Evolutionary conservation across 2,888 invertebrate genomes (phyloP).

Genomic region (Lochmaea capreae): DNA sequence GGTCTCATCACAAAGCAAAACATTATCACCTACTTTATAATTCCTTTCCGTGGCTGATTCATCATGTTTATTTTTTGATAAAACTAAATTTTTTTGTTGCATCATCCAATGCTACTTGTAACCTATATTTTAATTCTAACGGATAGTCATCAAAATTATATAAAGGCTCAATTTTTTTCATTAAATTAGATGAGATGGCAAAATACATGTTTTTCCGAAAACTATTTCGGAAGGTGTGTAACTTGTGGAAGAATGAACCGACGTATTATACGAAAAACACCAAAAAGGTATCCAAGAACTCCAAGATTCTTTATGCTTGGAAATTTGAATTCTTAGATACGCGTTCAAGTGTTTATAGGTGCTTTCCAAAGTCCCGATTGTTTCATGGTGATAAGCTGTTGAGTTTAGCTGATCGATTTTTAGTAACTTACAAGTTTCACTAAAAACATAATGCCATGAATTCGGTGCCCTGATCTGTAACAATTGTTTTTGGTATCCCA

Average conservation of each 20-base stretch:
- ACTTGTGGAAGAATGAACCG: constrained; percentile 26
- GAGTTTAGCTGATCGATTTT: too few relatives aligned
- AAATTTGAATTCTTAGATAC: constrained; percentile 36
- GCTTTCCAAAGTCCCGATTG: too few relatives aligned
- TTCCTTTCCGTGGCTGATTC: too few relatives aligned
- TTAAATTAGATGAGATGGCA: constrained; percentile 26
- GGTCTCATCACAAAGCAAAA: too few relatives aligned
- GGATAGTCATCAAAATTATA: constrained; percentile 41
- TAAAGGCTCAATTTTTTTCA: constrained; percentile 17
- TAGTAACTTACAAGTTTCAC: too few relatives aligned
- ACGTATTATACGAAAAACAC: constrained; percentile 34
- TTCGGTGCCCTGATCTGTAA: neutral
- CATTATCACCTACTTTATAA: too few relatives aligned
- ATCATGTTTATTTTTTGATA: too few relatives aligned
- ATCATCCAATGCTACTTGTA: constrained; percentile 33
- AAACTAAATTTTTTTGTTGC: constrained; percentile 26
- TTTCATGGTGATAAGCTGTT: constrained; percentile 35
- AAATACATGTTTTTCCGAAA: constrained; percentile 21
- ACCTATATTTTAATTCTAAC: constrained; percentile 32
- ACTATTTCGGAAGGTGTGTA: constrained; percentile 23
- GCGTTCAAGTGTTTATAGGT: too few relatives aligned
- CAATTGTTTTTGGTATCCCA: constrained; percentile 1
- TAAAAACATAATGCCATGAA: neutral
- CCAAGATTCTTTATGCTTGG: constrained; percentile 24
- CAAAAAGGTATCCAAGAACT: constrained; percentile 31